Percentiles rank a stretch among this genome's conserved stretches.
Evolutionary conservation across 1,140 invertebrate species (phyloP).

Genomic region (Zaprionus capensis): DNA sequence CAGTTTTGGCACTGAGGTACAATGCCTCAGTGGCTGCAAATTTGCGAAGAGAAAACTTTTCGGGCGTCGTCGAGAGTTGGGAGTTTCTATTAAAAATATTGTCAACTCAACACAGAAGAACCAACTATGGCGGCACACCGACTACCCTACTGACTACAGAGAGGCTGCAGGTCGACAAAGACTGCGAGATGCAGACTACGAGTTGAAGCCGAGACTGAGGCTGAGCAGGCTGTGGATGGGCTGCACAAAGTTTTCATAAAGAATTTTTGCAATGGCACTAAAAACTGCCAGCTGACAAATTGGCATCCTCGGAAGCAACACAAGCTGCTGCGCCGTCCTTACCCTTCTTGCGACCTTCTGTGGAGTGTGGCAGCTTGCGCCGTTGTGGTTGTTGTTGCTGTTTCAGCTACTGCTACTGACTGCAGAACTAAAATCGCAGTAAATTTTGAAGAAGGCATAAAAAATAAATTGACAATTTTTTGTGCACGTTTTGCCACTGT

Average conservation of each 20-base stretch:
- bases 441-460: conserved; percentile 67
- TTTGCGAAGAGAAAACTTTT: conserved; percentile 66
- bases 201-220: background rate
- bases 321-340: conserved; percentile 30
- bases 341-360: background rate
- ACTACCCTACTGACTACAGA: conserved; percentile 13
- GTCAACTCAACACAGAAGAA: conserved; percentile 70
- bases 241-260: conserved; percentile 75
- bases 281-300: conserved; percentile 74
- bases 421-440: conserved; percentile 56
- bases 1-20: conserved; percentile 7
- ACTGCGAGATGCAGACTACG: background rate
- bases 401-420: conserved; percentile 6
- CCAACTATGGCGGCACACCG: background rate
- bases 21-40: conserved; percentile 53
- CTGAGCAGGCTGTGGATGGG: conserved; percentile 15
- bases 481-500: conserved; percentile 31
- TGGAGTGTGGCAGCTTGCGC: conserved; percentile 5
- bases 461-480: conserved; percentile 78
- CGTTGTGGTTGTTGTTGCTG: conserved; percentile 8
- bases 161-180: conserved; percentile 17
- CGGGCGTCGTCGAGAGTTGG: conserved; percentile 54
- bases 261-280: conserved; percentile 62
- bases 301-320: conserved; percentile 71
- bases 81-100: conserved; percentile 80